phyloP scores from a whole-genome alignment of 2,888 invertebrate genomes.

The Mythimna vitellina region DNA sequence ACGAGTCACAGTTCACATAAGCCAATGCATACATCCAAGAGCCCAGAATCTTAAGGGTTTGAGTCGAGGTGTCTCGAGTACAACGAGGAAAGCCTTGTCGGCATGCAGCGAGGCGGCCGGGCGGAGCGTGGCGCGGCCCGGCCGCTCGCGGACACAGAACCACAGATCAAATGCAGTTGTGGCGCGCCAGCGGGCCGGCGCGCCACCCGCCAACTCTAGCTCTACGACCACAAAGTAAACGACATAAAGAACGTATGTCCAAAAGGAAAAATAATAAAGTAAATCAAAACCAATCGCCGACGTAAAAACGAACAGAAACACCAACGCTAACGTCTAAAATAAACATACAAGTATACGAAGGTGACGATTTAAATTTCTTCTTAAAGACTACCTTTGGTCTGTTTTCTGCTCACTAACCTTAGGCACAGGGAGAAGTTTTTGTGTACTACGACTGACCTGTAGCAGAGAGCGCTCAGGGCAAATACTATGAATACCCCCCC shows the following conservation, averaged over 20 bases:
- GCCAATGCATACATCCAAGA: conserved; percentile 91
- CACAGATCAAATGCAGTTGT: conserved; percentile 90
- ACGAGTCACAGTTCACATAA: conserved; percentile 91
- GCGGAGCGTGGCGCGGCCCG: conserved; percentile 75
- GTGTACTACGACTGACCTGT: conserved; percentile 99
- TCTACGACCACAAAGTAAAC: conserved; percentile 89
- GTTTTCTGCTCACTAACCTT: conserved; percentile 99
- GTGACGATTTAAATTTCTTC: conserved; percentile 90
- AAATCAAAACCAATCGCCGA: conserved; percentile 87
- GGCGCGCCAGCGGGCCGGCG: conserved; percentile 83
- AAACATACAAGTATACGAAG: conserved; percentile 91
- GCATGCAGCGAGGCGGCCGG: conserved; percentile 88
- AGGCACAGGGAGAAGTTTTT: conserved; percentile 99
- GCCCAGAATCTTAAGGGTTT: conserved; percentile 91
- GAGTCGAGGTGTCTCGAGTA: conserved; percentile 88
- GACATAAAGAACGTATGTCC: conserved; percentile 82
- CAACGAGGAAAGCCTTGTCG: conserved; percentile 89
- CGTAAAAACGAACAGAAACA: conserved; percentile 88
- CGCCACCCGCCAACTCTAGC: conserved; percentile 88
- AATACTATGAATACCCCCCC: conserved; percentile 99
- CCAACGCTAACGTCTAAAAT: conserved; percentile 90
- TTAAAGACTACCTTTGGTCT: conserved; percentile 93
- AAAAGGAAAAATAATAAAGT: conserved; percentile 77
- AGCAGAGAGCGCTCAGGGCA: conserved; percentile 99
- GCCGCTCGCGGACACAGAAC: conserved; percentile 88